phyloP scores from a whole-genome alignment of 2,113 vertebrate genomes.

The Miniopterus natalensis region DNA sequence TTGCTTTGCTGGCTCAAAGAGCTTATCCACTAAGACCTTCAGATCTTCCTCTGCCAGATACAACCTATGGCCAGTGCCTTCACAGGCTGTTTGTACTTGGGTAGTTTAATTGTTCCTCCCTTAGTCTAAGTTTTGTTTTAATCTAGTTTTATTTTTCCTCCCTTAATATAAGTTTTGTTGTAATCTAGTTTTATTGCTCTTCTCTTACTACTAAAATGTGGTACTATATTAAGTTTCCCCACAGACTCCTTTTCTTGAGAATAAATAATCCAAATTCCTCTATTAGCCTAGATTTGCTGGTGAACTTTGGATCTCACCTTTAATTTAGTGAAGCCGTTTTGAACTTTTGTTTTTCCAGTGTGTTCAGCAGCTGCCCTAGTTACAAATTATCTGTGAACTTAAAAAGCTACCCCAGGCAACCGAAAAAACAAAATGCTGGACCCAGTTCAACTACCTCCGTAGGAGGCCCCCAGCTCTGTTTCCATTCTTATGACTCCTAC shows the following conservation, averaged over 20 bases:
- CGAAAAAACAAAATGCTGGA: background rate
- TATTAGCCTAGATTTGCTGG: background rate
- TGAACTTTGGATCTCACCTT: slow-evolving; percentile 38
- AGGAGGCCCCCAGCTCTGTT: background rate
- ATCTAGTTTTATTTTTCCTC: background rate
- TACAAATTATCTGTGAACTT: slow-evolving; percentile 52
- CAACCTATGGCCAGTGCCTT: background rate
- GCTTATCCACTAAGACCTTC: background rate
- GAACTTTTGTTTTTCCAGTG: slow-evolving; percentile 20
- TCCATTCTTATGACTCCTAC: background rate
- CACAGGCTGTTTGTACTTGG: background rate
- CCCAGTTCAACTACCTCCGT: background rate
- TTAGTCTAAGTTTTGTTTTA: background rate
- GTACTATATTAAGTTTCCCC: too few relatives aligned
- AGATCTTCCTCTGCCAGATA: background rate
- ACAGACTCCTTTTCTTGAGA: too few relatives aligned
- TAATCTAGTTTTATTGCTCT: background rate
- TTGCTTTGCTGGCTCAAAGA: background rate
- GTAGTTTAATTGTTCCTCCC: background rate
- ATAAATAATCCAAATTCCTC: background rate
- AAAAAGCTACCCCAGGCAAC: background rate
- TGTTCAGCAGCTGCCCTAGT: background rate
- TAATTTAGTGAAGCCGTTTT: background rate
- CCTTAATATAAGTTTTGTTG: background rate
- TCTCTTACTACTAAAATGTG: background rate